Base-by-base conservation (phyloP, 2,888 invertebrate species). In the Rhamphomyia laevipes region DNA sequence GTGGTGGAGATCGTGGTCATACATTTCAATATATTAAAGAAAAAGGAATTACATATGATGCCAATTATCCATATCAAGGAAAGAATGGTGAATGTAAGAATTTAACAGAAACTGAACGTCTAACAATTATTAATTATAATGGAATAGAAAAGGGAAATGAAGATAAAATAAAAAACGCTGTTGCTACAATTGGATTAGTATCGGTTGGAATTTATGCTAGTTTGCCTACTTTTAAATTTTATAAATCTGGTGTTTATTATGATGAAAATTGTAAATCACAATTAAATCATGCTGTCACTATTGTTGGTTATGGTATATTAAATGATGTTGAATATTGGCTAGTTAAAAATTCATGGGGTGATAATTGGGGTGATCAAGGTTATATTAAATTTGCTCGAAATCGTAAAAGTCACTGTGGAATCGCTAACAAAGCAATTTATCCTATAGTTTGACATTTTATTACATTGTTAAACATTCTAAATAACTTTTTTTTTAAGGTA, bases 181-280 rank as follows among this genome's bases (percentile, higher is more conserved):
- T 87, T 43, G 88, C 88, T 48, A 82, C 83, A 1, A 67, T 83
- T 46, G 89, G 89, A 1, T 89, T 89, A 6, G 73, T 89, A 46
- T 78, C 86, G n/a, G 81, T 89, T 40, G 87, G 86, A 60, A 88
- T 90, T 63, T 88, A 91, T 73, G 89, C 89, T 55, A 79, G 81
- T 48, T 82, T 78, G 56, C 73, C 77, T 61, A 77, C 78, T 57
- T 88, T 89, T 80, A 86, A 87, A 70, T 81, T 84, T 64, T 89
- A 89, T 71, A 75, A 77, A 9, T 69, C 73, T 56, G 84, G 84
- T 18, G 78, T 89, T 49, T 89, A 88, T 72, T 78, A 75, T 64
- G 87, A 88, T 56, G 77, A 78, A 45, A 73, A 81, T 51, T 91
- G 91, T 72, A 67, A 74, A 49, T 3, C 4, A 5, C 12, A 13